These are phyloP conservation scores for Dolomedes plantarius DNA, from an alignment of 2,888 invertebrate genomes.

Conservation along the genomic window DNA sequence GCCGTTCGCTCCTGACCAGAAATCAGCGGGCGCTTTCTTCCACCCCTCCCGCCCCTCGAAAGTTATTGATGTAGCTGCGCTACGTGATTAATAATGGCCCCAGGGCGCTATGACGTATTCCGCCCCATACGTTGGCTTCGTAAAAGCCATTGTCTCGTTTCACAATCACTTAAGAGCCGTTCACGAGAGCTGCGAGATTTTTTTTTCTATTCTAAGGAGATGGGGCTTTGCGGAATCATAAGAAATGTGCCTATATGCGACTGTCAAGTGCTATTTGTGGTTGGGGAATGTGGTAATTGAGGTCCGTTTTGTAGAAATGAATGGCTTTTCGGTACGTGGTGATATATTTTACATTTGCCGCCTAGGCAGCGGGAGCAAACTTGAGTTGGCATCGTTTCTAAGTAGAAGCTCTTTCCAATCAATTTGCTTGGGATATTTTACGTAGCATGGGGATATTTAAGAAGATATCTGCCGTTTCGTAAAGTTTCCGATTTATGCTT, in stretches of 20 bases:
- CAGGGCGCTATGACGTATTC: conserved; percentile 52
- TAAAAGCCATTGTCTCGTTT: conserved; percentile 69
- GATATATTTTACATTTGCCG: conserved; percentile 25
- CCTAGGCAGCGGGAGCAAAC: not conserved
- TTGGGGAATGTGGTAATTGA: conserved; percentile 44
- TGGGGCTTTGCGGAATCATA: conserved; percentile 27
- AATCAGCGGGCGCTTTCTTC: not conserved
- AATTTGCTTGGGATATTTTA: no score
- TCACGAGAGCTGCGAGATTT: conserved; percentile 12
- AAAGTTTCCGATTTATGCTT: no score
- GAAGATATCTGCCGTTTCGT: no score
- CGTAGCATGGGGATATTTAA: no score
- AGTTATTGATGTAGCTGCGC: not conserved
- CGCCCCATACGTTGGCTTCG: conserved; percentile 34
- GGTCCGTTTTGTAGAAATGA: conserved; percentile 26
- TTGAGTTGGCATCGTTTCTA: not conserved
- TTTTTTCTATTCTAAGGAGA: conserved; percentile 39
- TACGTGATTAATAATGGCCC: conserved; percentile 58
- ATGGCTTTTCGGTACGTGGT: conserved; percentile 25
- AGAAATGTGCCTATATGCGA: conserved; percentile 33
- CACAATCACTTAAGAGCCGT: conserved; percentile 67
- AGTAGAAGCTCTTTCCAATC: not conserved
- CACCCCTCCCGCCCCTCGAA: not conserved
- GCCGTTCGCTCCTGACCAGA: conserved; percentile 37
- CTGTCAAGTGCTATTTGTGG: conserved; percentile 60